Percentiles rank a stretch among this genome's conserved stretches.
These are phyloP conservation scores for Dolichotis patagonum DNA, from an alignment of 2,113 vertebrate species.

Conservation along the genomic window DNA sequence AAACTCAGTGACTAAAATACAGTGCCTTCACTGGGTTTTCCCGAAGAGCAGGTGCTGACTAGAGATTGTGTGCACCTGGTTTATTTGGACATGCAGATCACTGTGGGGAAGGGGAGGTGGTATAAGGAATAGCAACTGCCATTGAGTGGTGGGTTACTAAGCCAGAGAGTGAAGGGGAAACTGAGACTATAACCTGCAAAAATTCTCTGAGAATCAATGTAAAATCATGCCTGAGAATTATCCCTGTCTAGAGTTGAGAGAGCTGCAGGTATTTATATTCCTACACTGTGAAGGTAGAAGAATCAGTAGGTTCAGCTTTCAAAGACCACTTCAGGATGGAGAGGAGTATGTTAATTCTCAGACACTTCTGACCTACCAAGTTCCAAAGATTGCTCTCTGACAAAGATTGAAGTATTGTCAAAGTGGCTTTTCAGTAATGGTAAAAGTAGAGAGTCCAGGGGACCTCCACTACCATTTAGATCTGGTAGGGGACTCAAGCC, in stretches of 20 bases:
- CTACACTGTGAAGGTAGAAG: not conserved
- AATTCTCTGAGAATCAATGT: not conserved
- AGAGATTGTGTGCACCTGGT: not conserved
- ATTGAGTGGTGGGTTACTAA: not conserved
- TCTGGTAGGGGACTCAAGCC: not conserved
- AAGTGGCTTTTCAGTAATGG: not conserved
- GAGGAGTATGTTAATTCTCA: not conserved
- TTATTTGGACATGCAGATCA: not conserved
- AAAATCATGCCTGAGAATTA: not conserved
- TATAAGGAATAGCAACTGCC: not conserved
- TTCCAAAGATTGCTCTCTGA: not conserved
- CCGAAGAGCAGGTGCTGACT: not conserved
- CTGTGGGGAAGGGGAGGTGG: accelerated
- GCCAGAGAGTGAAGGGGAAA: not conserved
- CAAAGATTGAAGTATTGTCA: not conserved
- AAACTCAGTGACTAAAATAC: not conserved
- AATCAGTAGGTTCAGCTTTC: no score
- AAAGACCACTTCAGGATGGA: not conserved
- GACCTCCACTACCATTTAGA: accelerated
- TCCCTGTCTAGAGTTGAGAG: not conserved
- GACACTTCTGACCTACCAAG: not conserved
- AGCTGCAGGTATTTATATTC: not conserved
- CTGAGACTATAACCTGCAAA: not conserved
- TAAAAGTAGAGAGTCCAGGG: not conserved
- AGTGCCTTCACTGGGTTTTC: not conserved